Conservation (phyloP, 2,113 vertebrate species). For the Xiphorhynchus elegans region DNA sequence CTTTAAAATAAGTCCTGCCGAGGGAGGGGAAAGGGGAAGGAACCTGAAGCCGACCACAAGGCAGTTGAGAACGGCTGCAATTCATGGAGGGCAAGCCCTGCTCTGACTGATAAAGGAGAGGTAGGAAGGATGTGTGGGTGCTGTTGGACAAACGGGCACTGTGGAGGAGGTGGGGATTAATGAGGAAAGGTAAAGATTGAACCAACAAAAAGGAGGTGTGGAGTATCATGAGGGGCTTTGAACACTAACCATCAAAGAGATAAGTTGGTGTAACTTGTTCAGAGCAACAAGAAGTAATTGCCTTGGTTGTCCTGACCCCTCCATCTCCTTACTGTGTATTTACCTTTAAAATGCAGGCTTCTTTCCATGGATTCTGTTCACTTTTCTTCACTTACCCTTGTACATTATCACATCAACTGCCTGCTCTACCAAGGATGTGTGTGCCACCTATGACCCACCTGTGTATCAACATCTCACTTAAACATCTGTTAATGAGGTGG, state of each 20-base stretch:
- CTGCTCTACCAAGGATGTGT: neutral
- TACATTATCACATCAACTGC: neutral
- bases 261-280: neutral
- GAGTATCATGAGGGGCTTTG: neutral
- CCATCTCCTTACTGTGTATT: neutral
- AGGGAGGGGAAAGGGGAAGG: neutral
- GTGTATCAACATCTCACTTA: neutral
- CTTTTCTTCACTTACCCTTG: neutral
- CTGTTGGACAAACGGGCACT: neutral
- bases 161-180: neutral
- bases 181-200: neutral
- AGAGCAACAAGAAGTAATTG: neutral
- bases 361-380: neutral
- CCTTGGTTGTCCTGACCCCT: neutral
- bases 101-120: neutral
- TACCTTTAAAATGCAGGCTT: neutral
- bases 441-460: neutral
- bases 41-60: neutral
- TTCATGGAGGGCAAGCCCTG: fast-evolving
- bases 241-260: neutral
- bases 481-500: neutral
- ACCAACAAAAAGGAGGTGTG: neutral
- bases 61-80: neutral
- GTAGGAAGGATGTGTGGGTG: neutral
- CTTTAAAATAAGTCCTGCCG: neutral